Evolutionary conservation across 2,113 vertebrate species (phyloP), one percentile per base, ranked within the genome.

Genomic region (Electrona antarctica): DNA sequence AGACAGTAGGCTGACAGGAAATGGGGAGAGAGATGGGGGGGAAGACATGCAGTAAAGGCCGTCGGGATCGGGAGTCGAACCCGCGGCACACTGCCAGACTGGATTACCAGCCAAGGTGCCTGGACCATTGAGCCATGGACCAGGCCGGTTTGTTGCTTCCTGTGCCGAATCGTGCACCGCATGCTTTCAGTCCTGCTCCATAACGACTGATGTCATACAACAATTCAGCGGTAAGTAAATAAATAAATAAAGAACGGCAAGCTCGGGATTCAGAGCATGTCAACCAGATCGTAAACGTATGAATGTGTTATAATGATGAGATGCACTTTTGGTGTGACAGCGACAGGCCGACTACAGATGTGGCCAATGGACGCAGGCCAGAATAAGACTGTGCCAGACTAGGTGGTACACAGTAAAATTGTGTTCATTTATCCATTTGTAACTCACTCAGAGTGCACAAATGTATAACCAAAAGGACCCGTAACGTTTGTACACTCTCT

Each of bases 351-450:
- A 72, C 11, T 49, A 49, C 6, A 1, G n/a, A 28, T 61, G 57
- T 69, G 14, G 69, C 60, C 69, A 74, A 74, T 80, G 62, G 81
- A 85, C 76, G 71, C 81, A 83, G 79, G 77, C 85, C 69, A 78
- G 77, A 50, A n/a, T 47, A 69, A 64, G 70, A 81, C 74, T 81
- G 55, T 48, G 76, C 80, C 64, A 64, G 80, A 86, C 77, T 21
- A 21, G 21, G 21, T 21, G 21, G 21, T 21, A 21, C 21, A 21
- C 21, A 21, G 21, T 21, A 21, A 21, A 21, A 21, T 21, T 2
- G 2, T 41, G 33, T 41, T 41, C 1, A 41, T 41, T 41, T 41
- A 41, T 41, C 3, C 3, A 41, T 41, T 41, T 41, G 33, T 41
- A 41, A 41, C 33, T 41, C 33, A 41, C 21, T 21, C 3, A 41